Conservation (phyloP, 1,140 invertebrate genomes). For the Paralvinella palmiformis region DNA sequence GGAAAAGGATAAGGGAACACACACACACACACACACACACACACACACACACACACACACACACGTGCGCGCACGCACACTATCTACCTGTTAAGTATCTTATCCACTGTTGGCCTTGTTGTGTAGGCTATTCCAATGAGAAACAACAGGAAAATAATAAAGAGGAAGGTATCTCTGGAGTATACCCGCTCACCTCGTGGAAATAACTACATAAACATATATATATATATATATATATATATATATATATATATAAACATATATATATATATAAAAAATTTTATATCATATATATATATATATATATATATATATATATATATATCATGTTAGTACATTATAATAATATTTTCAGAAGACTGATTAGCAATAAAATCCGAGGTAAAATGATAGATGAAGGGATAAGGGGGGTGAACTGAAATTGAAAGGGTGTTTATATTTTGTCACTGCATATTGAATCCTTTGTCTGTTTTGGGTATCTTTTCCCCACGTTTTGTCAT, state of each 20-base stretch:
- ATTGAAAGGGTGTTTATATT: no score
- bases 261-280: neutral
- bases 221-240: neutral
- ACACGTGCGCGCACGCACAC: no score
- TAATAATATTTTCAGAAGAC: neutral
- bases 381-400: neutral
- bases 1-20: neutral
- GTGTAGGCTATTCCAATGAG: slow-evolving; percentile 27
- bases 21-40: neutral
- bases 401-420: no score
- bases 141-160: slow-evolving; percentile 33
- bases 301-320: neutral
- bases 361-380: neutral
- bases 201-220: slow-evolving; percentile 27
- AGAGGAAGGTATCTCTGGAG: slow-evolving; percentile 29
- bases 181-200: slow-evolving; percentile 24
- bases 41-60: no score
- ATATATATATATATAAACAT: neutral
- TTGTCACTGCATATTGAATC: no score
- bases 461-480: no score
- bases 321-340: neutral
- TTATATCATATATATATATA: neutral
- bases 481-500: no score
- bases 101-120: slow-evolving; percentile 26
- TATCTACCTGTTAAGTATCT: slow-evolving; percentile 34